These are phyloP conservation scores for Hemithea aestivaria DNA, from an alignment of 2,888 invertebrate species.

Conservation along the genomic window DNA sequence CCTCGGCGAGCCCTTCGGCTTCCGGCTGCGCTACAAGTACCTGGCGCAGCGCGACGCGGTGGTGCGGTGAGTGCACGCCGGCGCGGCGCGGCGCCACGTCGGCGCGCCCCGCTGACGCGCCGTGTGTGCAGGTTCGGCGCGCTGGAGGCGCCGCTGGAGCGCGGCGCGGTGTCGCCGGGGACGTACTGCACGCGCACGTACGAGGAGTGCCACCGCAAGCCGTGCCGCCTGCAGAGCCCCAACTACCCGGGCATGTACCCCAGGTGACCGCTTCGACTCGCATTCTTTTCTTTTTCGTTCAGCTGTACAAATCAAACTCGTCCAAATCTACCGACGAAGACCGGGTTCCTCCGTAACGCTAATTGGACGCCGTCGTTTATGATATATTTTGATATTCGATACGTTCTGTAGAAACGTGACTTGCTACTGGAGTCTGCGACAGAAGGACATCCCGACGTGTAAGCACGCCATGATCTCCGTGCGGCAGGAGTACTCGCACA, in stretches of 20 bases:
- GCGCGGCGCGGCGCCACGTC: neutral
- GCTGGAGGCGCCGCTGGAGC: slow-evolving; percentile 86
- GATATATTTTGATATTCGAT: too few species aligned
- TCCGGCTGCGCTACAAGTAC: slow-evolving; percentile 89
- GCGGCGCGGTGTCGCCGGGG: slow-evolving; percentile 91
- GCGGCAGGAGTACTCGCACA: slow-evolving; percentile 85
- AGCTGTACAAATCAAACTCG: too few species aligned
- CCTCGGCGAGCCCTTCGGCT: slow-evolving; percentile 87
- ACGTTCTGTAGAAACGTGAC: slow-evolving; percentile 89
- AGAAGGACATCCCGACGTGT: slow-evolving; percentile 91
- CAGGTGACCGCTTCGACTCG: slow-evolving; percentile 35
- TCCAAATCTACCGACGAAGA: too few species aligned
- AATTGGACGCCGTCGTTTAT: too few species aligned
- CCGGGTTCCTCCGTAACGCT: too few species aligned
- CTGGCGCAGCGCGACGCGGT: slow-evolving; percentile 88
- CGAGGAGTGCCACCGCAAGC: slow-evolving; percentile 90
- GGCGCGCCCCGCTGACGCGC: neutral
- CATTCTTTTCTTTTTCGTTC: neutral
- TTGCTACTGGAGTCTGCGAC: slow-evolving; percentile 92
- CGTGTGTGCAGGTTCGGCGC: slow-evolving; percentile 82
- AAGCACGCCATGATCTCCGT: slow-evolving; percentile 95
- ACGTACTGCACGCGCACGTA: slow-evolving; percentile 91
- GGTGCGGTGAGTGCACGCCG: slow-evolving; percentile 73
- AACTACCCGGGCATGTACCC: slow-evolving; percentile 94
- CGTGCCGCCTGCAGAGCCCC: slow-evolving; percentile 92